A percentile compares a stretch with the other conserved stretches of the same genome.
Evolutionary conservation across 2,113 vertebrate species (phyloP).

Genomic region (Paracanthobrama guichenoti): DNA sequence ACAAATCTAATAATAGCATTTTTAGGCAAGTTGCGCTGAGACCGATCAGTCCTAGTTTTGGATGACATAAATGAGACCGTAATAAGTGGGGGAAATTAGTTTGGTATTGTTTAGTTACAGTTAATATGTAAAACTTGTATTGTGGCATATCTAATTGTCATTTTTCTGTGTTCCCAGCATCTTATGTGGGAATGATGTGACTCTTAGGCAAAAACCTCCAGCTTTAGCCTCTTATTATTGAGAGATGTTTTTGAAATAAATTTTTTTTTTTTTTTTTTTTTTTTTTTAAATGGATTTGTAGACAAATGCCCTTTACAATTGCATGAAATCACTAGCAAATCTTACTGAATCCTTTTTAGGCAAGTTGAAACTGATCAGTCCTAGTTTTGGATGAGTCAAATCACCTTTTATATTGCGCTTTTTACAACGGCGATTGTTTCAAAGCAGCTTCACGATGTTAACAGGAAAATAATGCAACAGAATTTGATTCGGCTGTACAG

Average conservation of each 20-base stretch:
- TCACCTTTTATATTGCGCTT: no score
- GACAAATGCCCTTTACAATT: neutral
- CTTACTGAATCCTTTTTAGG: neutral
- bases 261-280: no score
- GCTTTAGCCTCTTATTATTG: neutral
- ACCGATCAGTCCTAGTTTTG: neutral
- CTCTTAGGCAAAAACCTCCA: neutral
- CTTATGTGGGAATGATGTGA: neutral
- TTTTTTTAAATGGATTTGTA: conserved; percentile 1
- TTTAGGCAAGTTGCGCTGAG: neutral
- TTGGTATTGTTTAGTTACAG: neutral
- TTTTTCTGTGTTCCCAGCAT: neutral
- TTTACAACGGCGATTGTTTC: no score
- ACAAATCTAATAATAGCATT: neutral
- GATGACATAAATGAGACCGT: neutral
- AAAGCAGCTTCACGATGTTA: no score
- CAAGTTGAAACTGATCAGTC: neutral
- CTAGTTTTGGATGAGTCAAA: neutral
- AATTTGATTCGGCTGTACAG: no score
- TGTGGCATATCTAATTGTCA: neutral
- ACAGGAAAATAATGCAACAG: no score
- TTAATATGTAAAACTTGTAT: neutral
- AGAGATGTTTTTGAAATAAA: neutral
- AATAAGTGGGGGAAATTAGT: neutral
- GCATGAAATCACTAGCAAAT: neutral